Base-by-base conservation (phyloP, 2,888 invertebrate species). In the Stratiomys singularior region DNA sequence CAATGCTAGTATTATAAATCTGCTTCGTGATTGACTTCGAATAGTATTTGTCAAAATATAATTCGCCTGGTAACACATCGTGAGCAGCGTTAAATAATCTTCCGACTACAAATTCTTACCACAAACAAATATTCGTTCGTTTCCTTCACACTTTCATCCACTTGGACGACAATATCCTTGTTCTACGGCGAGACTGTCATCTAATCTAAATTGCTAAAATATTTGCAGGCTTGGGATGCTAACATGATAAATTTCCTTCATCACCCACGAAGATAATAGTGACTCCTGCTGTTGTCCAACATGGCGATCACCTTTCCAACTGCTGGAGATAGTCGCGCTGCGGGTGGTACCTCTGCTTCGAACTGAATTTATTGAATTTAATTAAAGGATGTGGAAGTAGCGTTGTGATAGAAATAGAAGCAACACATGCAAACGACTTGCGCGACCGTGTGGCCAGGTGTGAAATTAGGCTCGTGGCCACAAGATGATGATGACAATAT, bases 291-390 rank as follows among this genome's bases (percentile, higher is more conserved):
- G 60, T 64, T 69, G 76, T 76, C 71, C 76, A 77, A 78, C 52
- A 44, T 23, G 23, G 25, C 27, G 5, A 21, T 46, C 46, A 18
- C 23, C 27, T 64, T 15, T 18, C 37, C 9, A 37, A 9, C 9
- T 37, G 9, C 37, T 37, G 37, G 37, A 5, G 37, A 37, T 37
- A 37, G 5, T 37, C 37, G 5, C 37, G 37, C 9, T 37, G 37
- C 37, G 3, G 37, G 37, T 37, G 37, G 37, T 37, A 58, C 18
- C 7, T 11, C 47, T 52, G n/a, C 44, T 67, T 47, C 71, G n/a
- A 47, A 52, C 1, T 76, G 78, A 79, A 79, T 79, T 79, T 79
- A 78, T 79, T 71, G 79, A 79, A 78, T 79, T 79, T 79, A 79
- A 79, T 79, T 79, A 78, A 74, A 79, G 63, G 71, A 77, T 64